Evolutionary conservation across 2,888 invertebrate species (phyloP).

Genomic region (Ischnus inquisitorius): DNA sequence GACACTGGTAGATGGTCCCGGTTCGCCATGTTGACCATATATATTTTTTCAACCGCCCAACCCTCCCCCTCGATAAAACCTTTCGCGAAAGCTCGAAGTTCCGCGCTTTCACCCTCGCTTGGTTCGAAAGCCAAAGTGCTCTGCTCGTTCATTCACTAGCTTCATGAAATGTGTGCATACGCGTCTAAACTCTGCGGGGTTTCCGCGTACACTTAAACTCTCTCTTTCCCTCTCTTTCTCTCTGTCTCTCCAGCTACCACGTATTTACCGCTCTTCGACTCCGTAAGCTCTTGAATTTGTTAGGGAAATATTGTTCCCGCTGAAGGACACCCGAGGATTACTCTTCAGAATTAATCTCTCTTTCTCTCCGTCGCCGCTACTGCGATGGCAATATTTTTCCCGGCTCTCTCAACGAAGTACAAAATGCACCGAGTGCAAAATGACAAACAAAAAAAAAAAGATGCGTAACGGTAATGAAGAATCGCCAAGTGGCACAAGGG

Average conservation of each 20-base stretch:
- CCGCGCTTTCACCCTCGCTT: conserved; percentile 42
- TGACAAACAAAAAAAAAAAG: not conserved
- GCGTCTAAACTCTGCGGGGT: conserved; percentile 45
- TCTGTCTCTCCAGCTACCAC: conserved; percentile 9
- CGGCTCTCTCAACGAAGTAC: conserved; percentile 15
- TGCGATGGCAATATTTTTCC: conserved; percentile 32
- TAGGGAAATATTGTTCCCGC: conserved; percentile 56
- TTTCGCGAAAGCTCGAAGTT: conserved; percentile 32
- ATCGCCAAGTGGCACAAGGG: conserved; percentile 33
- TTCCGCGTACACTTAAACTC: conserved; percentile 19
- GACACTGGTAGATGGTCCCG: not conserved
- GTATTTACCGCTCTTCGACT: conserved; percentile 45
- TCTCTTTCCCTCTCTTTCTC: not conserved
- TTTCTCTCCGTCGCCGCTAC: not conserved
- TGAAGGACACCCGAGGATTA: conserved; percentile 43
- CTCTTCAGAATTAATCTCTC: conserved; percentile 28
- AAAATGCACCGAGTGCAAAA: not conserved
- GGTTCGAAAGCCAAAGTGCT: conserved; percentile 55
- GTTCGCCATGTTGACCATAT: not conserved
- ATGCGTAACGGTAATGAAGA: conserved; percentile 22
- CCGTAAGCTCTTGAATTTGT: conserved; percentile 61
- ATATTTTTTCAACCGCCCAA: conserved; percentile 23
- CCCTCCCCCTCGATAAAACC: not conserved
- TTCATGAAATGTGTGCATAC: conserved; percentile 25
- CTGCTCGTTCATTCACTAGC: conserved; percentile 42